phyloP scores from a whole-genome alignment of 2,888 invertebrate species.

The Thysanoteuthis rhombus region DNA sequence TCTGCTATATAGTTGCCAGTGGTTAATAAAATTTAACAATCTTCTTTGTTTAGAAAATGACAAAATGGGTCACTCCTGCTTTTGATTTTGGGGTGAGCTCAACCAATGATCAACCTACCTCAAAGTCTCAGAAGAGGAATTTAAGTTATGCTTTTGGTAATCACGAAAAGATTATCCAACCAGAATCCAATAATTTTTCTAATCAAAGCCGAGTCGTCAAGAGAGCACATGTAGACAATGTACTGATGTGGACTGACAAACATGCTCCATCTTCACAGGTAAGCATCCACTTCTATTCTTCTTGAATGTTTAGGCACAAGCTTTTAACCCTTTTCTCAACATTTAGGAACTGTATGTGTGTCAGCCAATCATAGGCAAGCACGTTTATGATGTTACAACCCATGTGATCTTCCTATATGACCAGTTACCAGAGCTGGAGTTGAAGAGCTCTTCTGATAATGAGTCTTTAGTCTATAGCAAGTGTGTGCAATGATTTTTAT shows the following conservation, averaged over 20 bases:
- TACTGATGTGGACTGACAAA: slow-evolving; percentile 56
- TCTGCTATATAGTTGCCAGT: too few relatives aligned
- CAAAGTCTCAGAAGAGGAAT: not conserved
- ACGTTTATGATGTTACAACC: too few relatives aligned
- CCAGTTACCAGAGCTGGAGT: too few relatives aligned
- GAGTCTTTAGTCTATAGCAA: too few relatives aligned
- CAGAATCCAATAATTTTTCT: not conserved
- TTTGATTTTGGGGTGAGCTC: slow-evolving; percentile 51
- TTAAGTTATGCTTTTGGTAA: slow-evolving; percentile 18
- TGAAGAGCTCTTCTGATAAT: too few relatives aligned
- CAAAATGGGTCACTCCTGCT: slow-evolving; percentile 56
- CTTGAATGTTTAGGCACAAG: not conserved
- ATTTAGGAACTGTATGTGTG: too few relatives aligned
- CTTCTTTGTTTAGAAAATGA: slow-evolving; percentile 41
- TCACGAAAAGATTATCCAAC: not conserved
- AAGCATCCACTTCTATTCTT: not conserved
- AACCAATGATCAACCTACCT: slow-evolving; percentile 14
- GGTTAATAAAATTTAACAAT: not conserved
- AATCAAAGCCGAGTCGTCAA: slow-evolving; percentile 13
- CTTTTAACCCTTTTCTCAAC: not conserved
- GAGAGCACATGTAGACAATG: slow-evolving; percentile 41
- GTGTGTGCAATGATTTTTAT: too few relatives aligned
- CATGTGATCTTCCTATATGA: too few relatives aligned
- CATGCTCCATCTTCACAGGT: slow-evolving; percentile 46
- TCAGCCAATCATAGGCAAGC: too few relatives aligned